phyloP scores from a whole-genome alignment of 2,113 vertebrate species.

The Gnathonemus echidnorhynchus region DNA sequence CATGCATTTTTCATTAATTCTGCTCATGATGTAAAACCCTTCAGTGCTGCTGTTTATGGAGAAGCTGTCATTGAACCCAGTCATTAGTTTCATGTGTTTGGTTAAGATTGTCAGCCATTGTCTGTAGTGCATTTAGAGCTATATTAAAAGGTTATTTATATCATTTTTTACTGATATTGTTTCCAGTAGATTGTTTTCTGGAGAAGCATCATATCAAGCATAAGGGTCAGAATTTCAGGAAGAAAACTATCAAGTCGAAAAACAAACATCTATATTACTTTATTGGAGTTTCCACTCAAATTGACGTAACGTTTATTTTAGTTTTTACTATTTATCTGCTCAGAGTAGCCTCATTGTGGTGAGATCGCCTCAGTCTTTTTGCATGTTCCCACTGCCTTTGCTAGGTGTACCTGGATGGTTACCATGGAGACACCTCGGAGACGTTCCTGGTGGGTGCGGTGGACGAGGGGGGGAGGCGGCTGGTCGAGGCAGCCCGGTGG shows the following conservation, averaged over 20 bases:
- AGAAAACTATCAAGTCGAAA: neutral
- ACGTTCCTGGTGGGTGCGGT: conserved; percentile 91
- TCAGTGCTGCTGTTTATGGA: neutral
- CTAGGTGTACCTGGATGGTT: conserved; percentile 87
- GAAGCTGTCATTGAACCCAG: neutral
- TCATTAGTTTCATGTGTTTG: neutral
- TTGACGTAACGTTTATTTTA: neutral
- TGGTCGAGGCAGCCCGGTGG: conserved; percentile 78
- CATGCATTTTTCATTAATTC: neutral
- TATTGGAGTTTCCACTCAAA: neutral
- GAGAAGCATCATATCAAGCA: neutral
- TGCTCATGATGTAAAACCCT: neutral
- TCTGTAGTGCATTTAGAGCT: neutral
- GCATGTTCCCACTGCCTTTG: neutral
- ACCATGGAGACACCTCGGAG: conserved; percentile 94
- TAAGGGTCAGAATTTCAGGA: neutral
- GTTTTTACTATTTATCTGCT: neutral
- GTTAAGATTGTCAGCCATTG: conserved; percentile 4
- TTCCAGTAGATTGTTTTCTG: neutral
- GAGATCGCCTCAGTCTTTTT: neutral
- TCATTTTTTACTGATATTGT: neutral
- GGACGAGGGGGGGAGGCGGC: conserved; percentile 73
- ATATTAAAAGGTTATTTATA: neutral
- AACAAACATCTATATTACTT: neutral
- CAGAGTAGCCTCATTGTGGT: neutral